Conservation (phyloP, 1,140 invertebrate genomes). For the Oreohelix idahoensis region DNA sequence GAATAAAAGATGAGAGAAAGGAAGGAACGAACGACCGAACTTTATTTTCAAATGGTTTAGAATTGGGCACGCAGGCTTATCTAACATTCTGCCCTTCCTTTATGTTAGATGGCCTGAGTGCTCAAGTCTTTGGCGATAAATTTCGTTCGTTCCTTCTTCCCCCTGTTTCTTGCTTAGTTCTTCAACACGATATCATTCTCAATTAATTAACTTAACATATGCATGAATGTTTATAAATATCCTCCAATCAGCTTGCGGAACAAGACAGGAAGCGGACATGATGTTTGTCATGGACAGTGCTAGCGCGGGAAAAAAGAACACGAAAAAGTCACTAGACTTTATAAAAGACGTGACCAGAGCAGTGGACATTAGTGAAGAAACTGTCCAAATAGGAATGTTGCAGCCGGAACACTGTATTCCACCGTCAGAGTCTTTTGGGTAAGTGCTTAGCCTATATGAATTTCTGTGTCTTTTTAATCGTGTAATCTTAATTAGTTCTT, state of each 20-base stretch:
- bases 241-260: constrained; percentile 56
- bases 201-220: too few species aligned
- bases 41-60: too few species aligned
- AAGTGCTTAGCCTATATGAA: neutral
- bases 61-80: too few species aligned
- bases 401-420: constrained; percentile 49
- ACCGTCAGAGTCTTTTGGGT: constrained; percentile 11
- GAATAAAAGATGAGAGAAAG: too few species aligned
- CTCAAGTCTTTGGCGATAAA: too few species aligned
- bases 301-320: constrained; percentile 59
- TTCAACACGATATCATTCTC: too few species aligned
- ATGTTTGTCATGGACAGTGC: constrained; percentile 65
- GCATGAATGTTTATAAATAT: neutral
- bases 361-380: constrained; percentile 55
- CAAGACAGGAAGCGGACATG: constrained; percentile 60
- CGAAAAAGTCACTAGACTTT: constrained; percentile 56
- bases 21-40: too few species aligned
- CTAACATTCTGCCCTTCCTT: too few species aligned
- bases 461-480: too few species aligned
- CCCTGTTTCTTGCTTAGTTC: too few species aligned
- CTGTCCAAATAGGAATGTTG: constrained; percentile 60
- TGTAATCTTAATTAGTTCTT: neutral
- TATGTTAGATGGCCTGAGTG: too few species aligned
- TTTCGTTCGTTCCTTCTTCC: too few species aligned
- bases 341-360: constrained; percentile 53